A percentile compares a stretch with the other conserved stretches of the same genome.
phyloP scores from a whole-genome alignment of 1,140 invertebrate genomes.

The Colletes gigas region DNA sequence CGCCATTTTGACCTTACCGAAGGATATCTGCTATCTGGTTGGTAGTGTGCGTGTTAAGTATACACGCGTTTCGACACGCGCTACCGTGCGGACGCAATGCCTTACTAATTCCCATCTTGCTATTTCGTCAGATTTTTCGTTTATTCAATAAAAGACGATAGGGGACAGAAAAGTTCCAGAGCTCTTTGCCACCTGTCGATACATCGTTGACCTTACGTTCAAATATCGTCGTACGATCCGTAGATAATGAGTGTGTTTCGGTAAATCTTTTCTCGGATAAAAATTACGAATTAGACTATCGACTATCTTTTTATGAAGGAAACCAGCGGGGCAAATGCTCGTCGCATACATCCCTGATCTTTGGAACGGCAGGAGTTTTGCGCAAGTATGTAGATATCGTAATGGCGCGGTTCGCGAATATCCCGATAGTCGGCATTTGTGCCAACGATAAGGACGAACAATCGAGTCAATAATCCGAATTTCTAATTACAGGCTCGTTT shows the following conservation, averaged over 20 bases:
- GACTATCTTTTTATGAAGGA: neutral
- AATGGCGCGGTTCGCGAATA: conserved; percentile 40
- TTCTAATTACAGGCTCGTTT: neutral
- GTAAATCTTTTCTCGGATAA: neutral
- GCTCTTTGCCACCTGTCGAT: conserved; percentile 25
- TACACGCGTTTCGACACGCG: conserved; percentile 55
- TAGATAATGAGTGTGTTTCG: conserved; percentile 5
- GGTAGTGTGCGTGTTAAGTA: conserved; percentile 15
- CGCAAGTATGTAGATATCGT: conserved; percentile 64
- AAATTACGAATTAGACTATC: conserved; percentile 7
- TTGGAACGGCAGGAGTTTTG: conserved; percentile 57
- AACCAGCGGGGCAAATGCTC: conserved; percentile 1
- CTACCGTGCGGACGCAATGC: conserved; percentile 49
- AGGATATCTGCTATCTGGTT: conserved; percentile 74
- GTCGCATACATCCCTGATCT: conserved; percentile 54
- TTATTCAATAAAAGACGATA: conserved; percentile 48
- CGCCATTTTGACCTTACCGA: conserved; percentile 79
- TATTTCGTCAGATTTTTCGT: conserved; percentile 59
- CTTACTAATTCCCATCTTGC: conserved; percentile 54
- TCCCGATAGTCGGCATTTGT: neutral
- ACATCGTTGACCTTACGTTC: conserved; percentile 20
- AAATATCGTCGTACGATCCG: conserved; percentile 9
- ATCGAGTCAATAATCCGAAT: neutral
- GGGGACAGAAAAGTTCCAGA: conserved; percentile 29
- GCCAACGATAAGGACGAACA: neutral